phyloP scores from a whole-genome alignment of 2,888 invertebrate species.

The Scaptodrosophila latifasciaeformis region DNA sequence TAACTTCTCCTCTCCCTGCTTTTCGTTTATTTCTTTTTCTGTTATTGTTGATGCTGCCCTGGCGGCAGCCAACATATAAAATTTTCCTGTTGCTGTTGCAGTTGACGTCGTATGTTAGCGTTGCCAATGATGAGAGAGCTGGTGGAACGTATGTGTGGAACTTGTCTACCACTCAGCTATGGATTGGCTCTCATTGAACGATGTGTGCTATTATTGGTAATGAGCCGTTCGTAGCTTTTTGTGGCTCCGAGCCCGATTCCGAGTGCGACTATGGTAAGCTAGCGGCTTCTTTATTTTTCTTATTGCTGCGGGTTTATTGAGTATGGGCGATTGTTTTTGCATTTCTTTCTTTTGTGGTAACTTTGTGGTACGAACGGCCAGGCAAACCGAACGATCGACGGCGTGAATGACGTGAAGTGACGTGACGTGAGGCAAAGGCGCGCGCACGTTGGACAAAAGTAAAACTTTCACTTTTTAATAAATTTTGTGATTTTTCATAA shows the following conservation, averaged over 20 bases:
- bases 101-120: too few relatives aligned
- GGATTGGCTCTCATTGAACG: too few relatives aligned
- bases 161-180: too few relatives aligned
- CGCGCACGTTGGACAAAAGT: conserved; percentile 24
- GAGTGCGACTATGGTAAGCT: too few relatives aligned
- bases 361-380: conserved; percentile 47
- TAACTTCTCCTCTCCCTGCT: not conserved
- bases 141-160: too few relatives aligned
- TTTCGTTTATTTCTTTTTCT: conserved; percentile 11
- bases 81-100: too few relatives aligned
- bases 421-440: not conserved
- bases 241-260: too few relatives aligned
- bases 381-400: conserved; percentile 30
- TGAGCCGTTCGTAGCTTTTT: too few relatives aligned
- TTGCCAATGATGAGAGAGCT: too few relatives aligned
- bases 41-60: conserved; percentile 1
- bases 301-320: conserved; percentile 8
- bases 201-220: too few relatives aligned
- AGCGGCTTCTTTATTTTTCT: conserved; percentile 17
- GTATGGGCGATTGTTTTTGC: conserved; percentile 43
- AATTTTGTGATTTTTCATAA: conserved; percentile 65
- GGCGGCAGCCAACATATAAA: conserved; percentile 14
- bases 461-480: conserved; percentile 72
- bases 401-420: conserved; percentile 11
- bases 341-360: conserved; percentile 57